These are phyloP conservation scores for Oncopeltus fasciatus DNA, from an alignment of 1,140 invertebrate species.

Conservation along the genomic window DNA sequence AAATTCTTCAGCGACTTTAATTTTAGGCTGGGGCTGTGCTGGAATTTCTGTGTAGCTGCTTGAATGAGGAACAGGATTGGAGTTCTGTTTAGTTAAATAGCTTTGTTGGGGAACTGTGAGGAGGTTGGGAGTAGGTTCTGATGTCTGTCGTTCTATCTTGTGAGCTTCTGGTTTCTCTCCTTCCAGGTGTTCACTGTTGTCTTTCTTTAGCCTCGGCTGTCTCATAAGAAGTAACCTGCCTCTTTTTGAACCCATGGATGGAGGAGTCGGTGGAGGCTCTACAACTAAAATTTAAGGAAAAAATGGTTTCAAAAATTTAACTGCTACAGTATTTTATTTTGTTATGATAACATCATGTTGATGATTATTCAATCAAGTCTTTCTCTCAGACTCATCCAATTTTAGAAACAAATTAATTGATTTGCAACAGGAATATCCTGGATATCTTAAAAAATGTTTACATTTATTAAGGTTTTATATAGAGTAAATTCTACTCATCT, in stretches of 20 bases:
- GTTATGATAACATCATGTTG: too few species aligned
- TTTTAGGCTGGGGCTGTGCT: slow-evolving; percentile 20
- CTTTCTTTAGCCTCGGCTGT: slow-evolving; percentile 44
- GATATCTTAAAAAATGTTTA: too few species aligned
- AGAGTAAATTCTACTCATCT: too few species aligned
- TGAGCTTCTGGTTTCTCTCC: background rate
- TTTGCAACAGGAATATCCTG: too few species aligned
- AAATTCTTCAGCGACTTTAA: slow-evolving; percentile 33
- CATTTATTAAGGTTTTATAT: too few species aligned
- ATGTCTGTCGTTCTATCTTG: slow-evolving; percentile 39
- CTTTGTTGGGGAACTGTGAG: slow-evolving; percentile 40
- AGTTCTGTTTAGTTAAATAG: slow-evolving; percentile 47
- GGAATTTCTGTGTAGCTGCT: slow-evolving; percentile 27
- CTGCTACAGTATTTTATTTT: too few species aligned
- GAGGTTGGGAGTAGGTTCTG: slow-evolving; percentile 41
- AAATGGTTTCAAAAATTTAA: too few species aligned
- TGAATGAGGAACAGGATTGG: slow-evolving; percentile 44
- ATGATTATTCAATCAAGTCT: too few species aligned
- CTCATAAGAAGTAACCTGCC: slow-evolving; percentile 45
- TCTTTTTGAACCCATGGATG: slow-evolving; percentile 37
- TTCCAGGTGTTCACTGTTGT: slow-evolving; percentile 30
- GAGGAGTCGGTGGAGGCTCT: slow-evolving; percentile 17
- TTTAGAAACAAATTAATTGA: too few species aligned
- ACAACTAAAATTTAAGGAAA: too few species aligned
- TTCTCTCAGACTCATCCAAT: too few species aligned